Percentiles rank a stretch among this genome's conserved stretches.
These are phyloP conservation scores for Dendroctonus valens DNA, from an alignment of 1,140 invertebrate genomes.

Conservation along the genomic window DNA sequence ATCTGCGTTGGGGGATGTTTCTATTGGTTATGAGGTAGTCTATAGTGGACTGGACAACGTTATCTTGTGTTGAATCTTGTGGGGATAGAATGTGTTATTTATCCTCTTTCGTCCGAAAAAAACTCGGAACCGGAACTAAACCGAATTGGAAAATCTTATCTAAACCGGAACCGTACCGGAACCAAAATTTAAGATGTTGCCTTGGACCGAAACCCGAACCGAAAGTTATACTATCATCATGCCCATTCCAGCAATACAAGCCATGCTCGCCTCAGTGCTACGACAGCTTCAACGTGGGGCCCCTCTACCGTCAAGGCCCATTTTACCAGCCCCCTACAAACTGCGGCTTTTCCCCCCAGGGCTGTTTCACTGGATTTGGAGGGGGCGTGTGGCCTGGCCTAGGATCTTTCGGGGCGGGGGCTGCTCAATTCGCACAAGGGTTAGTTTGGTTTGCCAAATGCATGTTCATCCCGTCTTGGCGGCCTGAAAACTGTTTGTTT, in stretches of 20 bases:
- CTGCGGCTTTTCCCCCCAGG: constrained; percentile 27
- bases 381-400: background rate
- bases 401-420: background rate
- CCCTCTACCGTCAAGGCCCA: constrained; percentile 40
- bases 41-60: too few species aligned
- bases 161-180: background rate
- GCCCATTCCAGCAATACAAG: constrained; percentile 14
- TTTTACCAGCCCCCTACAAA: constrained; percentile 38
- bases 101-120: background rate
- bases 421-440: too few species aligned
- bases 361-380: constrained; percentile 12
- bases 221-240: background rate
- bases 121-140: background rate
- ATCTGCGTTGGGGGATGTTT: too few species aligned
- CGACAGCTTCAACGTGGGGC: constrained; percentile 39
- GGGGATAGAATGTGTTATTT: background rate
- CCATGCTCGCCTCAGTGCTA: constrained; percentile 38
- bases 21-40: too few species aligned
- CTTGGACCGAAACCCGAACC: background rate
- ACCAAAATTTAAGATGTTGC: background rate
- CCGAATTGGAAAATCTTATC: too few species aligned
- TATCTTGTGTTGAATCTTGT: background rate
- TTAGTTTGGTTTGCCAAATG: too few species aligned
- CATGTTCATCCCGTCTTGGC: too few species aligned
- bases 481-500: too few species aligned